phyloP scores from a whole-genome alignment of 2,113 vertebrate genomes.

The Capreolus pygargus region DNA sequence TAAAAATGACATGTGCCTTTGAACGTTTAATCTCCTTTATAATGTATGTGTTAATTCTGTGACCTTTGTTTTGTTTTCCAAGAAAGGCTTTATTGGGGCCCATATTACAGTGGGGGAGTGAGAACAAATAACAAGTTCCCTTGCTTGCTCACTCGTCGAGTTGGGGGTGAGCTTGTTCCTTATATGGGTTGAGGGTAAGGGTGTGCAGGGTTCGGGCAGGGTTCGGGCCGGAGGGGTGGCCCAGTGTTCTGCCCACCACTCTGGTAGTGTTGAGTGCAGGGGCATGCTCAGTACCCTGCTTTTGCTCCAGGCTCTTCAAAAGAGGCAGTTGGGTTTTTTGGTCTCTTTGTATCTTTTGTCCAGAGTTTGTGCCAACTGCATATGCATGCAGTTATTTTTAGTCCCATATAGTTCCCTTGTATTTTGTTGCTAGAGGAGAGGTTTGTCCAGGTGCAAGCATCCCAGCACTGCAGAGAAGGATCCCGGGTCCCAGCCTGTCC shows the following conservation, averaged over 20 bases:
- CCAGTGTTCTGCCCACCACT: background rate
- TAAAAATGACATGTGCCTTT: background rate
- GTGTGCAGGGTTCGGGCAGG: fast-evolving
- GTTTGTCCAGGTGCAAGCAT: background rate
- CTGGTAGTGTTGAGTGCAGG: background rate
- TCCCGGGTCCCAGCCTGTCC: background rate
- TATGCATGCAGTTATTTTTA: background rate
- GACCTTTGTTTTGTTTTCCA: background rate
- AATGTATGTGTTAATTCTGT: background rate
- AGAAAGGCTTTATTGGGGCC: background rate
- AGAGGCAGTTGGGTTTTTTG: background rate
- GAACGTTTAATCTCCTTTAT: background rate
- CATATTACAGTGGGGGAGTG: background rate
- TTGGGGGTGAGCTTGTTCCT: background rate
- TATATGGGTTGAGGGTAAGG: background rate
- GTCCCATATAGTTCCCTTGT: background rate
- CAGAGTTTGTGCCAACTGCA: background rate
- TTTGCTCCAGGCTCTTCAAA: background rate
- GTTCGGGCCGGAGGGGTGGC: fast-evolving
- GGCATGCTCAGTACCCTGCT: background rate
- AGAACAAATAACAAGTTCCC: background rate
- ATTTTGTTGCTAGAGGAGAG: background rate
- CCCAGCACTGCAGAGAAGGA: background rate
- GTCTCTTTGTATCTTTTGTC: background rate
- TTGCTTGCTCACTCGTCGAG: background rate